These are phyloP conservation scores for Paramormyrops kingsleyae DNA, from an alignment of 2,113 vertebrate genomes.

Conservation along the genomic window DNA sequence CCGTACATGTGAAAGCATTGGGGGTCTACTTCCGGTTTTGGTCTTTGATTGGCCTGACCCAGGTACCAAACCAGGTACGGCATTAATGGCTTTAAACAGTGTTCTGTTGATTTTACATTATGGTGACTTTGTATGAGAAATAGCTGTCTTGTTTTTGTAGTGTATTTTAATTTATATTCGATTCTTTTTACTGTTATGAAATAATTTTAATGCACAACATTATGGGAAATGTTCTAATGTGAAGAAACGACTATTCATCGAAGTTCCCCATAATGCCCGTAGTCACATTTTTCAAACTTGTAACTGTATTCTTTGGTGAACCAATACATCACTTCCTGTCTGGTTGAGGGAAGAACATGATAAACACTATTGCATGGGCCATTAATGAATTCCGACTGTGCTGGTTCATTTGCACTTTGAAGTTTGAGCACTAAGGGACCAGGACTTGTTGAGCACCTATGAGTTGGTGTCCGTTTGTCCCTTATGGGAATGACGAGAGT, in stretches of 20 bases:
- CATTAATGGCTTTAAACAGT: conserved; percentile 14
- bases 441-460: background rate
- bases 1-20: background rate
- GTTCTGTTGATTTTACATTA: conserved; percentile 19
- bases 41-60: background rate
- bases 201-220: conserved; percentile 17
- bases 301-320: conserved; percentile 2
- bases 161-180: conserved; percentile 27
- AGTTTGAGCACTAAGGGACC: conserved; percentile 11
- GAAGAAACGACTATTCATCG: background rate
- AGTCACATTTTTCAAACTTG: background rate
- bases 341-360: background rate
- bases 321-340: background rate
- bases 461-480: background rate
- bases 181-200: conserved; percentile 19
- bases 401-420: background rate
- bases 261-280: background rate
- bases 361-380: background rate
- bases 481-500: background rate
- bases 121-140: conserved; percentile 20
- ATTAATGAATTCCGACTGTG: background rate
- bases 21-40: background rate
- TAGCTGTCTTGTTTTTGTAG: conserved; percentile 17
- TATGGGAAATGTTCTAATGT: background rate
- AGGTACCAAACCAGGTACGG: background rate